Conservation (phyloP, 53 echinoderm and acorn worm genomes). For the Stichopus horrens region DNA sequence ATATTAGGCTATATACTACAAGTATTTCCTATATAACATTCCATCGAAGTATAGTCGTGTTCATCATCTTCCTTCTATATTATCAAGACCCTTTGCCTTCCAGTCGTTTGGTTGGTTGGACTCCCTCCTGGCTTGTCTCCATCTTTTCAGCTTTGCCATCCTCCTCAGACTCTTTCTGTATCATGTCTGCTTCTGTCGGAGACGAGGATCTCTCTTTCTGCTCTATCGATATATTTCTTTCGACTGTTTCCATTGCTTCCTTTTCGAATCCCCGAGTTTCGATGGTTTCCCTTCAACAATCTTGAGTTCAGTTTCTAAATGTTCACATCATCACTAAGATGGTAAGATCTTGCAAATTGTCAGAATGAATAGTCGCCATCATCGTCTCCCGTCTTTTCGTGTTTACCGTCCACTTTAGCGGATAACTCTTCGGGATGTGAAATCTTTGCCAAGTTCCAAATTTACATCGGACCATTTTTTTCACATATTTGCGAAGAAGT, state of each 20-base stretch:
- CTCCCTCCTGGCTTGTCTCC: no score
- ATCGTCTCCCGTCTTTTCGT: conserved; percentile 10
- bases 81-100: no score
- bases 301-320: conserved; percentile 15
- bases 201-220: neutral
- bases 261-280: conserved; percentile 22
- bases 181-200: no score
- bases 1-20: no score
- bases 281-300: neutral
- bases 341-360: conserved; percentile 11
- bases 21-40: no score
- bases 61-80: no score
- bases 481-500: neutral
- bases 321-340: conserved; percentile 1
- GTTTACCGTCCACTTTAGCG: conserved; percentile 21
- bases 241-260: neutral
- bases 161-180: no score
- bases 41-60: no score
- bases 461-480: neutral
- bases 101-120: no score
- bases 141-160: no score
- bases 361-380: neutral
- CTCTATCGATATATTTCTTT: conserved; percentile 12
- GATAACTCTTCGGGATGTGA: conserved; percentile 16
- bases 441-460: conserved; percentile 19